Base-by-base conservation (phyloP, 92 coral and sea anemone species). In the Epizoanthus fatuus region DNA sequence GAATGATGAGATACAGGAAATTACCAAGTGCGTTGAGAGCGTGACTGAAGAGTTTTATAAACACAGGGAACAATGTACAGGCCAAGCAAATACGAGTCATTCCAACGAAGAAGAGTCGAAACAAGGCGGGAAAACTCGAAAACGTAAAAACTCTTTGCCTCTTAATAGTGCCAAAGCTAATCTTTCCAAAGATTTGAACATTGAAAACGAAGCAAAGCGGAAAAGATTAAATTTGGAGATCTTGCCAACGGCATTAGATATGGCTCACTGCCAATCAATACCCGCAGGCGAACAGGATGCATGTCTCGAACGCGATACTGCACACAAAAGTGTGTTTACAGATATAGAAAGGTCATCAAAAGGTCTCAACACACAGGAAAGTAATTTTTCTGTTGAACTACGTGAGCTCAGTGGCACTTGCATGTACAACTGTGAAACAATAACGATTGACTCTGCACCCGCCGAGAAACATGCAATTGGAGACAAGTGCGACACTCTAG, bases 51-150 rank as follows among this genome's bases (percentile, higher is more conserved):
- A 39, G 13, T 77, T 77, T 58, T 77, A 40, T 44, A 60, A 77
- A 77, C 82, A 77, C 45, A 77, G 58, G 40, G 82, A 77, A 77
- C 82, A 77, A 44, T 60, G 82, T 29, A 49, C 53, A 49, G 82
- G 25, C 19, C 70, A 77, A 3, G 29, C 82, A 59, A 60, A 17
- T 56, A 39, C 45, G 70, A 77, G 82, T 15, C 29, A 45, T 69
- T 12, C 37, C 12, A 59, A 75, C 13, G 14, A 56, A 37, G 15
- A 56, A 52, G 25, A 77, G 39, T 20, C 13, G 37, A 57, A 19
- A 37, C 67, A 75, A 4, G 65, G 2, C 53, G 14, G 13, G 40
- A 75, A 35, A 55, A 29, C 15, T 53, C 14, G 52, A 66, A 44
- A 60, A 5, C 63, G 71, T 38, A 32, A 39, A 77, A 60, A 62